A percentile compares a stretch with the other conserved stretches of the same genome.
phyloP scores from a whole-genome alignment of 1,140 invertebrate species.

The Micrasema longulum region DNA sequence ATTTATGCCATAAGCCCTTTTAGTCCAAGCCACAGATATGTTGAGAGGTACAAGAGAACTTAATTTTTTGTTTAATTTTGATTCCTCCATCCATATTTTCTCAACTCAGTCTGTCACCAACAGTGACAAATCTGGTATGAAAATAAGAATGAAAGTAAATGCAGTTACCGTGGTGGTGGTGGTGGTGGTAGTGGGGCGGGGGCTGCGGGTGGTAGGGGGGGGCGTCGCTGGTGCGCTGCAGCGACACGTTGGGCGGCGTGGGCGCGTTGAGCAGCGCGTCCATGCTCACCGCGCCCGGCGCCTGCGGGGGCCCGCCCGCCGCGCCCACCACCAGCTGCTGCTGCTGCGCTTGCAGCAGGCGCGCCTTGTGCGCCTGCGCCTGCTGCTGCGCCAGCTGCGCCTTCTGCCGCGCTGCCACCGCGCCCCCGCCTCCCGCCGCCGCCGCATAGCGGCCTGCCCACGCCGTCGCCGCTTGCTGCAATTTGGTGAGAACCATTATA shows the following conservation, averaged over 20 bases:
- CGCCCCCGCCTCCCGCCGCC: conserved; percentile 72
- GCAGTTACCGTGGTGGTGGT: conserved; percentile 44
- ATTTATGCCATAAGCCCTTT: no score
- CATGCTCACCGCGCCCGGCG: conserved; percentile 67
- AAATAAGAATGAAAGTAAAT: no score
- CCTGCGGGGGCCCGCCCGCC: conserved; percentile 70
- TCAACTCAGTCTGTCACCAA: no score
- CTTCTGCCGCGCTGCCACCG: conserved; percentile 70
- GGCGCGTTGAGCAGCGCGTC: conserved; percentile 82
- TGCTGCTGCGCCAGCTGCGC: conserved; percentile 58
- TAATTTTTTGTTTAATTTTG: no score
- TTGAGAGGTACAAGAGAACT: no score
- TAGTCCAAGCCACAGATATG: no score
- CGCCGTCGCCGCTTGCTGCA: conserved; percentile 58
- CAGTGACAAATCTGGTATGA: no score
- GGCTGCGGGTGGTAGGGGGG: conserved; percentile 67
- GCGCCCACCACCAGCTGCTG: conserved; percentile 75
- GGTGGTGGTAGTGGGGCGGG: conserved; percentile 46
- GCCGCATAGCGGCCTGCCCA: conserved; percentile 13
- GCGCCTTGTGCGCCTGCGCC: conserved; percentile 66
- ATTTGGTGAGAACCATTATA: no score
- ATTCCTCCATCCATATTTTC: no score
- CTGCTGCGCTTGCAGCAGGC: conserved; percentile 76
- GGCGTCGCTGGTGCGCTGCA: conserved; percentile 75
- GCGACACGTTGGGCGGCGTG: conserved; percentile 85